phyloP scores from a whole-genome alignment of 2,113 vertebrate species.

The Mirza zaza region DNA sequence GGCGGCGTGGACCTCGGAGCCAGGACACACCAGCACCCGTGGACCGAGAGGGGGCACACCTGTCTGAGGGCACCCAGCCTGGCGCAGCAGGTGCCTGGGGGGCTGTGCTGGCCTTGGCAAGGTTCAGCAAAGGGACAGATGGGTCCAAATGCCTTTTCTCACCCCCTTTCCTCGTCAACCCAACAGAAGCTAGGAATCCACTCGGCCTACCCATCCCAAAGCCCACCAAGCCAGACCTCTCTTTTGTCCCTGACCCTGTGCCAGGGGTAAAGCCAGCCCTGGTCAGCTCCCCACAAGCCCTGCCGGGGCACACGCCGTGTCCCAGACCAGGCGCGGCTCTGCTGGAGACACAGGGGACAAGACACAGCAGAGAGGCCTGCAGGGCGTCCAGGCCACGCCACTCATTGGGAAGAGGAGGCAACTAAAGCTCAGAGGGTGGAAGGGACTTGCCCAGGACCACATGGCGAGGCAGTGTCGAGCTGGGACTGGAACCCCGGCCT shows the following conservation, averaged over 20 bases:
- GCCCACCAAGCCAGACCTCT: neutral
- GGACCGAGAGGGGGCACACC: no score
- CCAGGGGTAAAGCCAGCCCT: neutral
- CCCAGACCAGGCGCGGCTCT: neutral
- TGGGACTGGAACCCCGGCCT: no score
- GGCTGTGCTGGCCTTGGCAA: neutral
- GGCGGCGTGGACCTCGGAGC: neutral
- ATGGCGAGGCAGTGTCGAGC: neutral
- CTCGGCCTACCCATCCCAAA: neutral
- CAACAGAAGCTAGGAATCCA: neutral
- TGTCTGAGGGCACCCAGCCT: neutral
- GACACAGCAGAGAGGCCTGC: fast-evolving
- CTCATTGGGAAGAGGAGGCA: neutral
- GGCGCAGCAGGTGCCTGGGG: no score
- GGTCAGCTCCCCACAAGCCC: neutral
- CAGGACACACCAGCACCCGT: neutral
- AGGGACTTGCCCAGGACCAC: neutral
- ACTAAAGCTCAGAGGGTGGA: neutral
- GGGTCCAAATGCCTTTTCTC: neutral
- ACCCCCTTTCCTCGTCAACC: neutral
- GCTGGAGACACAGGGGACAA: no score
- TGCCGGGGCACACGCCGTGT: fast-evolving
- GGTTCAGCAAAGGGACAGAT: no score
- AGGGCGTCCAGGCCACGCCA: neutral
- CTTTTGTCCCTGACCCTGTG: neutral